These are phyloP conservation scores for Ligdia adustata DNA, from an alignment of 2,888 invertebrate genomes.

Conservation along the genomic window DNA sequence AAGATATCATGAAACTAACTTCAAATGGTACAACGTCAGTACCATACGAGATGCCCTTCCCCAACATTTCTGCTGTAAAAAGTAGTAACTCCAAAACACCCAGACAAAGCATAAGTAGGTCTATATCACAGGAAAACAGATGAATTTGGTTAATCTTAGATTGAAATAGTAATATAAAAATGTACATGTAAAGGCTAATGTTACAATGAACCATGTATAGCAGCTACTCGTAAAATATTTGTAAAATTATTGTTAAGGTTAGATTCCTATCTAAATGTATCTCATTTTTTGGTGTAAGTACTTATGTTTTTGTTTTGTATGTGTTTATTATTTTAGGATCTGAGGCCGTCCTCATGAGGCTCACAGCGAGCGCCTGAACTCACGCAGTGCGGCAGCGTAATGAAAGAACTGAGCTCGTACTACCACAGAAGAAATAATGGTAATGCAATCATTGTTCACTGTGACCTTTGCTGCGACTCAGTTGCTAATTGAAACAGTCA, in stretches of 20 bases:
- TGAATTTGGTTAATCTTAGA: conserved; percentile 46
- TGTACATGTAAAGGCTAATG: conserved; percentile 7
- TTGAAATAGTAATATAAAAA: conserved; percentile 8
- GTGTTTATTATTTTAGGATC: too few relatives aligned
- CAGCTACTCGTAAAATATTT: neutral
- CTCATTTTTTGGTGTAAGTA: neutral
- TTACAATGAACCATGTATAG: conserved; percentile 2
- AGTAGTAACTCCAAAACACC: conserved; percentile 54
- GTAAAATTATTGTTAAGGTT: conserved; percentile 3
- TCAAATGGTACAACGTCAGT: conserved; percentile 53
- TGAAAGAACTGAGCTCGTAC: too few relatives aligned
- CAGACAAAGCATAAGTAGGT: conserved; percentile 63
- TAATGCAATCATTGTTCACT: too few relatives aligned
- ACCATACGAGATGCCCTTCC: conserved; percentile 66
- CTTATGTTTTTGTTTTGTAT: too few relatives aligned
- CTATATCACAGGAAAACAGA: conserved; percentile 77
- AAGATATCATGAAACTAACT: conserved; percentile 89
- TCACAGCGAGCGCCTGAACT: too few relatives aligned
- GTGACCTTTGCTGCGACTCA: too few relatives aligned
- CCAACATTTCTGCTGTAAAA: conserved; percentile 54
- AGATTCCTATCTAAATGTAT: neutral
- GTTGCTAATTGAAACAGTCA: too few relatives aligned
- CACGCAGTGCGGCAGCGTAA: too few relatives aligned
- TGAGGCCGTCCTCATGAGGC: too few relatives aligned
- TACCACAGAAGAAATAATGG: too few relatives aligned